Percentiles rank a stretch among this genome's conserved stretches.
These are phyloP conservation scores for Hippocampus guttulatus DNA, from an alignment of 2,113 vertebrate genomes.

Conservation along the genomic window DNA sequence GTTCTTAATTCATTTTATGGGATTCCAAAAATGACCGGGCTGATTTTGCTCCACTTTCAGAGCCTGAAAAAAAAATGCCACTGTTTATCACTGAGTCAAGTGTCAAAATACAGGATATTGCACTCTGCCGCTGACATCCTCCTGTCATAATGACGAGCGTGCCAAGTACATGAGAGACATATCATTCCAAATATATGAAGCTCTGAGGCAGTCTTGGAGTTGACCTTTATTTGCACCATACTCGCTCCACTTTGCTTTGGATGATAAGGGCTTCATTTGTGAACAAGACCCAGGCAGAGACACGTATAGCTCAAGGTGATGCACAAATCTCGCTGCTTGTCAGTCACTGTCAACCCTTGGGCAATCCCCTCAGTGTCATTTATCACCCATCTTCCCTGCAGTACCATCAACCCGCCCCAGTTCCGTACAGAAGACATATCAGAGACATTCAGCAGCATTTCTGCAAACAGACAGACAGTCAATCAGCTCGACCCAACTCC, in stretches of 20 bases:
- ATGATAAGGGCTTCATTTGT: not conserved
- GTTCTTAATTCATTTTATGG: too few relatives aligned
- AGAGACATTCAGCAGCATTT: constrained; percentile 33
- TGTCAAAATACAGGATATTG: not conserved
- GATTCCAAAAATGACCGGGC: not conserved
- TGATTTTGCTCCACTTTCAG: not conserved
- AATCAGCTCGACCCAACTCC: constrained; percentile 37
- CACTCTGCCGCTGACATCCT: not conserved
- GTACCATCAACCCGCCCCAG: constrained; percentile 16
- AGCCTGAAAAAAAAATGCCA: not conserved
- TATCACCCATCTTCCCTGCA: constrained; percentile 58
- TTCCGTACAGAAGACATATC: constrained; percentile 50
- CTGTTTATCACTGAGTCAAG: not conserved
- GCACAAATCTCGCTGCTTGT: constrained; percentile 32
- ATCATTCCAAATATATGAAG: not conserved
- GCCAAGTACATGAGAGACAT: not conserved
- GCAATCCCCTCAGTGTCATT: constrained; percentile 41
- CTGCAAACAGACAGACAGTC: constrained; percentile 38
- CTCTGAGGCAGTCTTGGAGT: not conserved
- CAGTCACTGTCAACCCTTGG: constrained; percentile 49
- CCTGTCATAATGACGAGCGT: not conserved
- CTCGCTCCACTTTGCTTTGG: not conserved
- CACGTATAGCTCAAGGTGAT: constrained; percentile 1
- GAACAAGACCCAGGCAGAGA: not conserved
- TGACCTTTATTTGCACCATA: not conserved